phyloP scores from a whole-genome alignment of 2,113 vertebrate genomes.

The Peromyscus polionotus region DNA sequence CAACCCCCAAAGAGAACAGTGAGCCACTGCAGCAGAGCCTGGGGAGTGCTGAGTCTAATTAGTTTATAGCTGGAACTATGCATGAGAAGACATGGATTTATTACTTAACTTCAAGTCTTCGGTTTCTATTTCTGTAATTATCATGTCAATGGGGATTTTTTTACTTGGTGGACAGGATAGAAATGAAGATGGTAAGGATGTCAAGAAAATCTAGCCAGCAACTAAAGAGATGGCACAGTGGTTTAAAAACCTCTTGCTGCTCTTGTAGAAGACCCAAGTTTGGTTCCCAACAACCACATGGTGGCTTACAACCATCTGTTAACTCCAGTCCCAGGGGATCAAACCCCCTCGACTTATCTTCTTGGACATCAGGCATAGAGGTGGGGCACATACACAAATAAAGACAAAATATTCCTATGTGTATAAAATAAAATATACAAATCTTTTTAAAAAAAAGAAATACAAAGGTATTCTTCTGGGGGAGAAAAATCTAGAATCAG shows the following conservation, averaged over 20 bases:
- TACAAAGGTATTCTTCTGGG: neutral
- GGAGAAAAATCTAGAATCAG: neutral
- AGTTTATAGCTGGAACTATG: conserved; percentile 76
- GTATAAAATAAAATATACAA: neutral
- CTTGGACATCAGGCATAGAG: neutral
- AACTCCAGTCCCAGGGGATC: neutral
- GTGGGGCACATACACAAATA: neutral
- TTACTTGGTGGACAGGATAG: neutral
- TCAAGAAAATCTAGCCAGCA: neutral
- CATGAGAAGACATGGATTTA: conserved; percentile 73
- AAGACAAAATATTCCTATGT: neutral
- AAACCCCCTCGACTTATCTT: neutral
- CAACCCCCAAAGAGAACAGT: conserved; percentile 77
- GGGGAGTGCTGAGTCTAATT: conserved; percentile 80
- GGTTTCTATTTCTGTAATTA: conserved; percentile 58
- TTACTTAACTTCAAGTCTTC: conserved; percentile 65
- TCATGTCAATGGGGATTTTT: neutral
- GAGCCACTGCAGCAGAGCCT: conserved; percentile 74
- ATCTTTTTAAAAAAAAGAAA: neutral
- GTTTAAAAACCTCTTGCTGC: neutral
- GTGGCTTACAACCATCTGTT: neutral
- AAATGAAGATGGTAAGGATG: neutral
- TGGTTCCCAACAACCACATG: neutral
- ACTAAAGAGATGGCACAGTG: neutral
- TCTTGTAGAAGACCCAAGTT: neutral